Evolutionary conservation across 2,797 vertebrate species (phyloP).

Genomic region (Sebastes diploproa): DNA sequence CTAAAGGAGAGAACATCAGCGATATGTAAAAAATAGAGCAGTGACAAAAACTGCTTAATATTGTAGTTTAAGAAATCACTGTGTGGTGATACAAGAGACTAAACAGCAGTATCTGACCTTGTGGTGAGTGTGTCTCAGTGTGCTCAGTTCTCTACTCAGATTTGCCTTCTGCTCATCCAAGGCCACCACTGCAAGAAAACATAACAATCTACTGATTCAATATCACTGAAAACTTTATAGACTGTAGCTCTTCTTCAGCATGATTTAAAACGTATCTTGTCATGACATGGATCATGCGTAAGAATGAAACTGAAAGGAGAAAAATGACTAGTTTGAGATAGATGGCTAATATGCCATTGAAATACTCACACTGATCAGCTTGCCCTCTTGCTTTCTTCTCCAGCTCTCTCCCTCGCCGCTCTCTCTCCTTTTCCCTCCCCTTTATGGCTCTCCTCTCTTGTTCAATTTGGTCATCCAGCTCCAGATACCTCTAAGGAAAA

Average conservation of each 20-base stretch:
- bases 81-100: neutral
- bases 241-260: neutral
- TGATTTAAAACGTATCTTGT: neutral
- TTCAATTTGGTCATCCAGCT: conserved; percentile 85
- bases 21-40: neutral
- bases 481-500: conserved; percentile 77
- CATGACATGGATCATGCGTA: neutral
- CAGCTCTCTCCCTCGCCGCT: conserved; percentile 77
- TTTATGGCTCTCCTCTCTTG: conserved; percentile 81
- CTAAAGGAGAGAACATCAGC: conserved; percentile 51
- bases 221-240: neutral
- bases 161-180: conserved; percentile 82
- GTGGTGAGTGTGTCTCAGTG: conserved; percentile 77
- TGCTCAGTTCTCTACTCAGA: conserved; percentile 77
- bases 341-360: neutral
- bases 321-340: neutral
- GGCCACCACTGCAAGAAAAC: conserved; percentile 76
- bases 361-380: conserved; percentile 83
- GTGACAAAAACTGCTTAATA: neutral
- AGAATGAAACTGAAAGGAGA: neutral
- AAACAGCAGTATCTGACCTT: conserved; percentile 72
- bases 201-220: neutral
- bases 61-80: neutral
- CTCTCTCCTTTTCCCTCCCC: conserved; percentile 80
- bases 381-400: conserved; percentile 85